A percentile compares a stretch with the other conserved stretches of the same genome.
Evolutionary conservation across 1,140 invertebrate species (phyloP).

Genomic region (Euschistus heros): DNA sequence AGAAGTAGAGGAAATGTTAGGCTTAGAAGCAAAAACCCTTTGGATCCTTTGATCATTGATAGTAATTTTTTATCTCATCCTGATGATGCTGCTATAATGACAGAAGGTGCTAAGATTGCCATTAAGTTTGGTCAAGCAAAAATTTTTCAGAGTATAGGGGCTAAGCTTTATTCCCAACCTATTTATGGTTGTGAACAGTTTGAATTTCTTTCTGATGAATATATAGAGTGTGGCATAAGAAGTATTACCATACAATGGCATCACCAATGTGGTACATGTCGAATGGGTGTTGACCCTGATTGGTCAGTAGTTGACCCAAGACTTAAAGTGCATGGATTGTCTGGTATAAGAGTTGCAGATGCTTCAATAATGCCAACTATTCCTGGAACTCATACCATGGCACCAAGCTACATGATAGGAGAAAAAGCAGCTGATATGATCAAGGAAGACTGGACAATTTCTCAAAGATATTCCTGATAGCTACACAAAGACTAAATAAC

Average conservation of each 20-base stretch:
- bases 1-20: constrained; percentile 39
- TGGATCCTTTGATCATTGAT: constrained; percentile 44
- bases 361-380: constrained; percentile 62
- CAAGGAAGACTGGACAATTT: constrained; percentile 43
- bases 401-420: constrained; percentile 69
- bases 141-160: constrained; percentile 42
- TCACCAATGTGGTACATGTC: constrained; percentile 61
- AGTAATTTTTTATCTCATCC: constrained; percentile 40
- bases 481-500: no score
- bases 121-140: constrained; percentile 40
- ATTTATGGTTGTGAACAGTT: constrained; percentile 21
- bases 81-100: constrained; percentile 25
- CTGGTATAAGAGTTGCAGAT: constrained; percentile 58
- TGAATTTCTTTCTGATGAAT: constrained; percentile 34
- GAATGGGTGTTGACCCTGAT: constrained; percentile 61
- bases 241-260: constrained; percentile 38
- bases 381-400: constrained; percentile 58
- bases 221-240: constrained; percentile 34
- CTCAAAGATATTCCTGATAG: no score
- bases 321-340: constrained; percentile 55
- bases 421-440: constrained; percentile 77
- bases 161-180: constrained; percentile 1
- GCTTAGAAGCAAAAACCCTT: constrained; percentile 41
- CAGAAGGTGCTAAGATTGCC: constrained; percentile 44
- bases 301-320: constrained; percentile 59